Base-by-base conservation (phyloP, 2,113 vertebrate genomes). In the Tyrannus savana region DNA sequence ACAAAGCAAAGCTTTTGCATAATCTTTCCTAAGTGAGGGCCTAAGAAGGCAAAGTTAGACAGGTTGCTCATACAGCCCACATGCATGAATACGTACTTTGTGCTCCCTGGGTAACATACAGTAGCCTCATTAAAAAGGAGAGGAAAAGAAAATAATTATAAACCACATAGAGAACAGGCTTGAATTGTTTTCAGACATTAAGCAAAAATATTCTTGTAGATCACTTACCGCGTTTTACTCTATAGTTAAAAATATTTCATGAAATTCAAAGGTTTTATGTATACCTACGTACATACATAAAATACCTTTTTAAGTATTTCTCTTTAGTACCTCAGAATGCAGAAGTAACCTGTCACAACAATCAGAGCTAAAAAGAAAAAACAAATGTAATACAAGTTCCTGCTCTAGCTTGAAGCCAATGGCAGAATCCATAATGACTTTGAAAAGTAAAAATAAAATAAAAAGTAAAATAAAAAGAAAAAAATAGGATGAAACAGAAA, bases 91-190 rank as follows among this genome's bases (percentile, higher is more conserved):
- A 87, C 7, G 1, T 19, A 79, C 84, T 94, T 90, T 93, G 78
- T 96, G 53, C 74, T 94, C 84, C 50, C 63, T 46, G 25, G 16
- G 76, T 25, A 73, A 75, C 59, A 58, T 21, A 85, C 71, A 74
- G 84, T 59, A 83, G 62, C 59, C 63, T 91, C 85, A 59, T 96
- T 85, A 89, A 83, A 84, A 89, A 83, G 74, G 35, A 74, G 15
- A 74, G 42, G 68, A 59, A 85, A 87, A 64, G 31, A 93, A 96
- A 96, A 95, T 75, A 52, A 94, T 94, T 90, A 87, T 44, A 86
- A 93, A 75, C 63, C 50, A 95, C 72, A 77, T 8, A 81, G 60
- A 87, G 60, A 87, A 91, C 64, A 94, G 44, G 64, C 84, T 91
- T 60, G 53, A 83, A 66, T 76, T 92, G 67, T 76, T 90, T 78